Conservation (phyloP, 1,140 invertebrate genomes). For the Drusus annulatus region DNA sequence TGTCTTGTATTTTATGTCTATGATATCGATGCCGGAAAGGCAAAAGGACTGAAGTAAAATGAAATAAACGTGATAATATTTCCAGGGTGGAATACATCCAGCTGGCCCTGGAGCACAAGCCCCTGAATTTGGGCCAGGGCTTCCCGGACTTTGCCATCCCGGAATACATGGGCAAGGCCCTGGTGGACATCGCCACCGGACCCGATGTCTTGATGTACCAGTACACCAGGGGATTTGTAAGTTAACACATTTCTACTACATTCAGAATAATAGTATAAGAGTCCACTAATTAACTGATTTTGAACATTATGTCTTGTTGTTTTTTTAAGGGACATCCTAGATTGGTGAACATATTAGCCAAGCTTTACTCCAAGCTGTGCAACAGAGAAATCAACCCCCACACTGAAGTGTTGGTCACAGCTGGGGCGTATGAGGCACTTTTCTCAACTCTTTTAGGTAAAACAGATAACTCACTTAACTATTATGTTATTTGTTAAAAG, state of each 20-base stretch:
- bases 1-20: too few species aligned
- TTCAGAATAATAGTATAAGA: too few species aligned
- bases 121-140: slow-evolving; percentile 96
- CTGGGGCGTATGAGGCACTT: slow-evolving; percentile 95
- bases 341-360: slow-evolving; percentile 86
- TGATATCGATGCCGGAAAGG: too few species aligned
- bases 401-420: slow-evolving; percentile 89
- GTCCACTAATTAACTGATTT: too few species aligned
- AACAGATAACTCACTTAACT: background rate
- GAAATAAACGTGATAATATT: background rate
- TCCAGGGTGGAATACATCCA: slow-evolving; percentile 96
- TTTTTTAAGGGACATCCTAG: slow-evolving; percentile 94
- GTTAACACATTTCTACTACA: too few species aligned
- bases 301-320: background rate
- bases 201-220: slow-evolving; percentile 89
- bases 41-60: too few species aligned
- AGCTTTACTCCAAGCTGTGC: slow-evolving; percentile 88
- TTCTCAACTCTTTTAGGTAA: slow-evolving; percentile 81
- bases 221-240: slow-evolving; percentile 91
- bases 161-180: slow-evolving; percentile 84
- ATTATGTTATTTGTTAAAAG: too few species aligned
- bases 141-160: slow-evolving; percentile 96
- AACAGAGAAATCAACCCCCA: slow-evolving; percentile 83
- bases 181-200: slow-evolving; percentile 78
- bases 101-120: slow-evolving; percentile 89